These are phyloP conservation scores for Andricus grossulariae DNA, from an alignment of 1,140 invertebrate species.

Conservation along the genomic window DNA sequence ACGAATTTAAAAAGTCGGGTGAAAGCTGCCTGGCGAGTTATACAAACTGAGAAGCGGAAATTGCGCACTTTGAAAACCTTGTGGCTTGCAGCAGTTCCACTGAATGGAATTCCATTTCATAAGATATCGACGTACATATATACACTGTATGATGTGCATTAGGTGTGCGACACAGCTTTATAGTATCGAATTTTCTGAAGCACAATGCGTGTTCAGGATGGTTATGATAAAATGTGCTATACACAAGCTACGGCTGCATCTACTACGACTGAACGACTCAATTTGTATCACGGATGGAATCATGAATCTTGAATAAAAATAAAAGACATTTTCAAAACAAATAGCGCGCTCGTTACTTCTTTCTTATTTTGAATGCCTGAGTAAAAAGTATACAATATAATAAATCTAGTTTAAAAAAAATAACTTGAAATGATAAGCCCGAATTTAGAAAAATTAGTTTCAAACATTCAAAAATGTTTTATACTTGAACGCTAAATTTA, in stretches of 20 bases:
- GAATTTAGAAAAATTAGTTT: too few species aligned
- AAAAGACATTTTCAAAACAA: too few species aligned
- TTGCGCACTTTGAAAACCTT: background rate
- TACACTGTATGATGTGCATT: too few species aligned
- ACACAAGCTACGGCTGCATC: background rate
- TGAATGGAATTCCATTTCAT: conserved; percentile 6
- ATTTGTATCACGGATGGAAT: background rate
- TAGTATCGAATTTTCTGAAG: background rate
- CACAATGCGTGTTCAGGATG: background rate
- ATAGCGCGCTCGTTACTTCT: too few species aligned
- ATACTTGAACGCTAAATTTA: too few species aligned
- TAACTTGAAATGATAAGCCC: too few species aligned
- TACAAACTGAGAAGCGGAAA: conserved; percentile 22
- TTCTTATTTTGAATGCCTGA: too few species aligned
- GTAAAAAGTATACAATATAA: too few species aligned
- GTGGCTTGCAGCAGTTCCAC: background rate
- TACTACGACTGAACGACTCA: background rate
- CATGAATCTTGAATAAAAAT: too few species aligned
- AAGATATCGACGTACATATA: background rate
- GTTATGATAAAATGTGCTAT: background rate
- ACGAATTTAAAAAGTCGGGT: conserved; percentile 1
- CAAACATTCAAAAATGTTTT: too few species aligned
- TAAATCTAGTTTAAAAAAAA: too few species aligned
- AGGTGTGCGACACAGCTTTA: background rate
- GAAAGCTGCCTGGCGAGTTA: background rate